Evolutionary conservation across 2,797 vertebrate species (phyloP).

Genomic region (Nasua narica): DNA sequence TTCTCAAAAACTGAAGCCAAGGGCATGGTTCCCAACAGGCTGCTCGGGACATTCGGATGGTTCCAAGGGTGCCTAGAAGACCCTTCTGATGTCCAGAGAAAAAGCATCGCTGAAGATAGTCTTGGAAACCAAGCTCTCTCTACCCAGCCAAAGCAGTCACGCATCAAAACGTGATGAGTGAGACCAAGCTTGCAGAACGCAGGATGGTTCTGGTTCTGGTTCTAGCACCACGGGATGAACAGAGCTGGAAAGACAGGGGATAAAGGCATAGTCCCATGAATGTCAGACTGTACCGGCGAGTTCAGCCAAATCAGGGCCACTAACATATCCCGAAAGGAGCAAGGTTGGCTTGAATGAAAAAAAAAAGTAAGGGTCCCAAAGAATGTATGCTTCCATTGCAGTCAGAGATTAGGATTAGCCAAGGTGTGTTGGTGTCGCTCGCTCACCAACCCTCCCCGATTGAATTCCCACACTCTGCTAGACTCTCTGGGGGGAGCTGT

Average conservation of each 20-base stretch:
- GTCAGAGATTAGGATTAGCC: background rate
- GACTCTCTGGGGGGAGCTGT: background rate
- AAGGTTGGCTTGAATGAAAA: background rate
- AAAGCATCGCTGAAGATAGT: background rate
- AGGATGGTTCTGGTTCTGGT: background rate
- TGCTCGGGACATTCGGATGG: background rate
- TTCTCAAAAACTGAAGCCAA: background rate
- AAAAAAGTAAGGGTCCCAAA: background rate
- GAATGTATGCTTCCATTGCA: background rate
- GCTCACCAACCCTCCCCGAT: background rate
- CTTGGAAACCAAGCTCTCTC: background rate
- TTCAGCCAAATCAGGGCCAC: too few species aligned
- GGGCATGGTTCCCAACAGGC: background rate
- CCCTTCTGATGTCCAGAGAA: background rate
- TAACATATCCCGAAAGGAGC: background rate
- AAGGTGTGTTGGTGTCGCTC: background rate
- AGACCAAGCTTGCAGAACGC: background rate
- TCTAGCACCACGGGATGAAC: background rate
- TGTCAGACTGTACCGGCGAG: background rate
- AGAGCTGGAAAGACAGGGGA: background rate
- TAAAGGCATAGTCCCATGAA: background rate
- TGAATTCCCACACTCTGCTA: background rate
- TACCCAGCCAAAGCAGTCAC: background rate
- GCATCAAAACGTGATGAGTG: fast-evolving
- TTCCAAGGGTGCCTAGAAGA: background rate